These are phyloP conservation scores for Proteles cristata DNA, from an alignment of 2,113 vertebrate genomes.

Conservation along the genomic window DNA sequence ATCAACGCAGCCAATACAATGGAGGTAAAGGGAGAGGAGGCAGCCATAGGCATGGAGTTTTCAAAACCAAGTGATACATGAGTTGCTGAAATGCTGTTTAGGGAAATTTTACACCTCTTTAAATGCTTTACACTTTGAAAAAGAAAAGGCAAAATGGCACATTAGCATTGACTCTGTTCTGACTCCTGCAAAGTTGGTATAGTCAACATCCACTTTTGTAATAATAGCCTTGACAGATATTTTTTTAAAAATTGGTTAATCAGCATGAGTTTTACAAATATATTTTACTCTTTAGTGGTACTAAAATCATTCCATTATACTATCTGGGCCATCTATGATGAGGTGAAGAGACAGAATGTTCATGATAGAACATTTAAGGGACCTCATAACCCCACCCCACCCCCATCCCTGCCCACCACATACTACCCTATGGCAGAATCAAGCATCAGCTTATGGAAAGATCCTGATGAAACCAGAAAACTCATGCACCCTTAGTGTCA, in stretches of 20 bases:
- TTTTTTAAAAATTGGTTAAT: not conserved
- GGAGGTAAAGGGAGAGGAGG: not conserved
- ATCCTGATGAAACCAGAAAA: not conserved
- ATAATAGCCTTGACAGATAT: not conserved
- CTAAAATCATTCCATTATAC: not conserved
- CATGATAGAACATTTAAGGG: not conserved
- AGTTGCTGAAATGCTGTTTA: not conserved
- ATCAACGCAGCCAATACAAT: not conserved
- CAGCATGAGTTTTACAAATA: not conserved
- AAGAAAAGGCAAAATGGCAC: not conserved
- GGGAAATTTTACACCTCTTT: conserved; percentile 47
- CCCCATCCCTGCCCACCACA: not conserved
- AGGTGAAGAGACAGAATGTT: not conserved
- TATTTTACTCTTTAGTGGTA: not conserved
- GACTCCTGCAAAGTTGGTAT: not conserved
- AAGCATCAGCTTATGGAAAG: not conserved
- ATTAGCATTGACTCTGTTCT: not conserved
- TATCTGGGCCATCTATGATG: not conserved
- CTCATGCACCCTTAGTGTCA: not conserved
- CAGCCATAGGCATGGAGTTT: not conserved
- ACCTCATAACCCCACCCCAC: not conserved
- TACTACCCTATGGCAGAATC: not conserved
- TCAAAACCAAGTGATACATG: not conserved
- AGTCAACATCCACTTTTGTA: not conserved
- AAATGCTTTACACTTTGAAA: conserved; percentile 1